These are phyloP conservation scores for fruit fly (Drosophila melanogaster) DNA, from an alignment of 1,140 invertebrate species.

Conservation along the genomic window Release_6_plus_ISO1_MT NT_037436.4:13793001-13793500, in stretches of 20 bases:
- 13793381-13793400: background rate
- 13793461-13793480: slow-evolving; percentile 15
- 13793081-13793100: background rate
- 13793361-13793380: slow-evolving; percentile 2
- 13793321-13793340: slow-evolving; percentile 12
- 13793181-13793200: slow-evolving; percentile 82
- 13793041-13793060: slow-evolving; percentile 72
- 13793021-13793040: slow-evolving; percentile 83
- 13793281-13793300: slow-evolving; percentile 45
- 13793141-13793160: slow-evolving; percentile 65
- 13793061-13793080: background rate
- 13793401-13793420: background rate
- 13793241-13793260: slow-evolving; percentile 33
- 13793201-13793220: slow-evolving; percentile 78
- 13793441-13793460: slow-evolving; percentile 59
- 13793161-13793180: slow-evolving; percentile 79
- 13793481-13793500: slow-evolving; percentile 47
- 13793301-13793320: slow-evolving; percentile 36
- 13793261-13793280: slow-evolving; percentile 6
- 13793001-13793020: slow-evolving; percentile 72
- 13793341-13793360: slow-evolving; percentile 1
- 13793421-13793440: slow-evolving; percentile 25
- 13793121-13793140: slow-evolving; percentile 63
- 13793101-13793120: slow-evolving; percentile 35
- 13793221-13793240: slow-evolving; percentile 66